Conservation (phyloP, 2,113 vertebrate genomes). For the Corynorhinus townsendii region DNA sequence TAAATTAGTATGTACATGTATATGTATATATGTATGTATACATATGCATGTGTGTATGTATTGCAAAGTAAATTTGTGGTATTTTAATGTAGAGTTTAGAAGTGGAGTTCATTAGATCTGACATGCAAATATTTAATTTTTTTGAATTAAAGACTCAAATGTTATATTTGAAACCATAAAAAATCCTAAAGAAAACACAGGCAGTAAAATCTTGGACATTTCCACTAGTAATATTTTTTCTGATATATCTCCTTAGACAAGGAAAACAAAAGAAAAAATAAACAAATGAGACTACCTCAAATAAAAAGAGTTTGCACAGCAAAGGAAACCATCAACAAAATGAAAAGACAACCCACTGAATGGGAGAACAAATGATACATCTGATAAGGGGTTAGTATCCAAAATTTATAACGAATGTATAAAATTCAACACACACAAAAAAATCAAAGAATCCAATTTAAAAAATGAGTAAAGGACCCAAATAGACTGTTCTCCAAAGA, state of each 20-base stretch:
- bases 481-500: background rate
- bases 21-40: background rate
- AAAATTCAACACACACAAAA: background rate
- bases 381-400: background rate
- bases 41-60: background rate
- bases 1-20: background rate
- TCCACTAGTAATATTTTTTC: background rate
- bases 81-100: conserved; percentile 8
- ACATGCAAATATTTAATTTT: background rate
- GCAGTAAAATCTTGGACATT: background rate
- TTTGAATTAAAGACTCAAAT: background rate
- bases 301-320: background rate
- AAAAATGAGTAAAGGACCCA: background rate
- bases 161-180: background rate
- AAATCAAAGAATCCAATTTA: background rate
- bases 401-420: background rate
- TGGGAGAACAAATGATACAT: background rate
- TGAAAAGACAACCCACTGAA: background rate
- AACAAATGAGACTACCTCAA: background rate
- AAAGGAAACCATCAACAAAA: background rate
- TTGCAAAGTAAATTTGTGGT: background rate
- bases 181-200: background rate
- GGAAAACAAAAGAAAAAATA: background rate
- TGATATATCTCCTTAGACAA: background rate
- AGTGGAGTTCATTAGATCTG: background rate